These are phyloP conservation scores for Anoncus sp. DNA, from an alignment of 2,888 invertebrate genomes.

Conservation along the genomic window DNA sequence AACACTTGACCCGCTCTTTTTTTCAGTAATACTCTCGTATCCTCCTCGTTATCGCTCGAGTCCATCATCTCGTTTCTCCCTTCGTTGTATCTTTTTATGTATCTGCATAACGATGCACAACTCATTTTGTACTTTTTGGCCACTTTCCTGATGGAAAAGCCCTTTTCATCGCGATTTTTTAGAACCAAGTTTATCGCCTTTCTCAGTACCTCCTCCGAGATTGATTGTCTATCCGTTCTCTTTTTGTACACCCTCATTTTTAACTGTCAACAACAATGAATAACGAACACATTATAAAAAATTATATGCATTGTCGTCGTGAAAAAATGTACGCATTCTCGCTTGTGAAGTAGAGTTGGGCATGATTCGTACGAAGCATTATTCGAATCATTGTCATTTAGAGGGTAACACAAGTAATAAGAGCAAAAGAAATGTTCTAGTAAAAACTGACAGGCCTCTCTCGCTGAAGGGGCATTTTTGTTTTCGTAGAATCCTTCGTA, in stretches of 20 bases:
- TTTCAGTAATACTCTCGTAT: slow-evolving; percentile 19
- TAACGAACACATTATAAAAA: background rate
- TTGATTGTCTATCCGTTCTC: slow-evolving; percentile 44
- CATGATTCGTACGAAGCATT: background rate
- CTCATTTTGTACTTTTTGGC: slow-evolving; percentile 46
- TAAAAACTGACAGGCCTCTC: background rate
- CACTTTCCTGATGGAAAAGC: slow-evolving; percentile 48
- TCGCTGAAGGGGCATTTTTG: background rate
- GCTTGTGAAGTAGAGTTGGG: background rate
- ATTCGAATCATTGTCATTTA: background rate
- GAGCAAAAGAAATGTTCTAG: background rate
- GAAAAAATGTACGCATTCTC: background rate
- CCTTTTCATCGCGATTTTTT: slow-evolving; percentile 43
- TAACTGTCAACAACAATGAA: slow-evolving; percentile 5
- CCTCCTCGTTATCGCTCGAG: slow-evolving; percentile 40
- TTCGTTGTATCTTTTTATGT: slow-evolving; percentile 36
- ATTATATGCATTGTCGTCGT: background rate
- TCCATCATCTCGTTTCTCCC: slow-evolving; percentile 21
- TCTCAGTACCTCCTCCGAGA: slow-evolving; percentile 42
- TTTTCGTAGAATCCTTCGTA: no score
- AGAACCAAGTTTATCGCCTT: slow-evolving; percentile 39
- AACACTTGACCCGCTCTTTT: slow-evolving; percentile 47
- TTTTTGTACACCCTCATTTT: slow-evolving; percentile 53
- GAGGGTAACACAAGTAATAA: background rate
- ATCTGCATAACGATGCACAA: slow-evolving; percentile 41